Conservation (phyloP, 2,113 vertebrate species). For the Ranitomeya imitator region DNA sequence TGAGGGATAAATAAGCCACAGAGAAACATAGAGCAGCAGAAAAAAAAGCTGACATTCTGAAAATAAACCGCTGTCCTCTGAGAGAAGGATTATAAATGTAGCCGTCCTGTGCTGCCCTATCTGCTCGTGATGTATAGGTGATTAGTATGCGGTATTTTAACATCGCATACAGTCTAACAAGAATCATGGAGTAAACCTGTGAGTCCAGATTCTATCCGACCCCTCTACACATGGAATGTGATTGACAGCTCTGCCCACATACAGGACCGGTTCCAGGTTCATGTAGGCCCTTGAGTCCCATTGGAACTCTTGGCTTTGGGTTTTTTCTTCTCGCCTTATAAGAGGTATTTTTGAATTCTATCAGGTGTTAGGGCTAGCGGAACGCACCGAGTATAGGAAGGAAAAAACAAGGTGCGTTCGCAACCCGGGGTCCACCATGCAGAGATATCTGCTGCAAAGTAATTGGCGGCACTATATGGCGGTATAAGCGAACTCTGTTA, state of each 20-base stretch:
- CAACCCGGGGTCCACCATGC: too few species aligned
- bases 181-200: not conserved
- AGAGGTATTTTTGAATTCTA: too few species aligned
- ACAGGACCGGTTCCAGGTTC: not conserved
- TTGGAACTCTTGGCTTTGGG: too few species aligned
- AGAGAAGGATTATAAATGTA: not conserved
- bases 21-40: not conserved
- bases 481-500: too few species aligned
- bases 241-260: not conserved
- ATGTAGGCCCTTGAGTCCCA: too few species aligned
- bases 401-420: too few species aligned
- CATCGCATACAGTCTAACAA: not conserved
- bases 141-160: not conserved
- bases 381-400: too few species aligned
- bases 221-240: not conserved
- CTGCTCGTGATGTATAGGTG: not conserved
- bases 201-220: too few species aligned
- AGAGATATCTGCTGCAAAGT: too few species aligned
- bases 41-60: not conserved
- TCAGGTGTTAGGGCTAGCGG: too few species aligned
- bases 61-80: not conserved
- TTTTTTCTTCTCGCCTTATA: too few species aligned
- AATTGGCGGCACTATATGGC: too few species aligned
- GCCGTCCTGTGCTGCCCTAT: not conserved
- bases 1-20: constrained; percentile 15